Base-by-base conservation (phyloP, 1,140 invertebrate species). In the Adelges cooleyi region DNA sequence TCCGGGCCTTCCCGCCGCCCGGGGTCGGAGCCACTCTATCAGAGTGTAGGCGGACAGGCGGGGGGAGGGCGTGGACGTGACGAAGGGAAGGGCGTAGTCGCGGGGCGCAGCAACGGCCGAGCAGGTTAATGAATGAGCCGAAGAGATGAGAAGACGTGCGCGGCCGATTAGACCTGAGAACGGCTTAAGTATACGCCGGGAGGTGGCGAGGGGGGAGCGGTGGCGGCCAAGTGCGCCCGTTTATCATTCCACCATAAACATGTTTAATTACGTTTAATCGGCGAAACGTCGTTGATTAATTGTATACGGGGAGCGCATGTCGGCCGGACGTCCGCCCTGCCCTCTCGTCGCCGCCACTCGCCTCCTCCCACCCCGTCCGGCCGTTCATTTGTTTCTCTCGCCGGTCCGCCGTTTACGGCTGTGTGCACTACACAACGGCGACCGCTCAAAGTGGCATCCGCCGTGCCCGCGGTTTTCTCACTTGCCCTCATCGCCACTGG, bases 261-360 rank as follows among this genome's bases (percentile, higher is more conserved):
- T 56, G 53, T 56, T 56, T 56, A 56, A 56, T 56, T 56, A 56
- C 53, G 38, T 56, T 44, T 44, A 56, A 56, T 38, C 53, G 53
- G 38, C 22, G 27, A 44, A 56, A 56, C 53, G 53, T 56, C 53
- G 53, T 56, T 56, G 53, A 56, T 56, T 56, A 56, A 56, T 56
- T 56, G 44, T 18, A 52, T 44, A 25, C 53, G 38, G 52, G 52
- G 20, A 40, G 52, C n/a, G 22, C 38, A 56, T 56, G 38, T 44
- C 38, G 22, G 23, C 53, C 53, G 53, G 53, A 56, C n/a, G 52
- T 54, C 52, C 52, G 52, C 40, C 27, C 15, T 23, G 17, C 53
- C 8, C 25, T n/a, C 22, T 17, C 38, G 9, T 56, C 6, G 40
- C 40, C 40, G 15, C 10, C 40, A 3, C n/a, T 4, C 13, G 15